These are phyloP conservation scores for Leptinotarsa lineolata DNA, from an alignment of 1,140 invertebrate species.

Conservation along the genomic window DNA sequence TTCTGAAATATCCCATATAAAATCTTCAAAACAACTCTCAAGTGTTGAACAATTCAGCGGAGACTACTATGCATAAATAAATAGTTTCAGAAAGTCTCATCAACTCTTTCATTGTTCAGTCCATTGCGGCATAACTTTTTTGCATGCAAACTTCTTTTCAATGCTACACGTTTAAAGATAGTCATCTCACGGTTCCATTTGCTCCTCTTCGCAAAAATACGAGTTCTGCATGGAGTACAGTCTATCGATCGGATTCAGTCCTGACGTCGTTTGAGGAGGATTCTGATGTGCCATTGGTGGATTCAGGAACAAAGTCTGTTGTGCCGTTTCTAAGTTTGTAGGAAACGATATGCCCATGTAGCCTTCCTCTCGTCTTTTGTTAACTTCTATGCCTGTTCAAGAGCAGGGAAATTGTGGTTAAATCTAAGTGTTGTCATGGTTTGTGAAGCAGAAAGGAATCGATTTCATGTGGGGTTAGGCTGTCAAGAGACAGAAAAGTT, in stretches of 20 bases:
- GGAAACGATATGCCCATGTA: slow-evolving; percentile 42
- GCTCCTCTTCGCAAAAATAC: slow-evolving; percentile 65
- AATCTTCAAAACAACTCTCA: too few relatives aligned
- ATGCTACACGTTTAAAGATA: neutral
- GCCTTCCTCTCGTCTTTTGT: slow-evolving; percentile 43
- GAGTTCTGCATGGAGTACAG: slow-evolving; percentile 69
- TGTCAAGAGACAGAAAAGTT: neutral
- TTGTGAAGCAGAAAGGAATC: neutral
- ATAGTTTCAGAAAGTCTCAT: too few relatives aligned
- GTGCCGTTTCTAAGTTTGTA: slow-evolving; percentile 41
- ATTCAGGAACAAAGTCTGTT: slow-evolving; percentile 44
- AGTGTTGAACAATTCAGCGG: too few relatives aligned
- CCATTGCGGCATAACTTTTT: too few relatives aligned
- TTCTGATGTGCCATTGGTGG: slow-evolving; percentile 52
- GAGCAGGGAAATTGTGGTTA: slow-evolving; percentile 10
- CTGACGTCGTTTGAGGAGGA: slow-evolving; percentile 39
- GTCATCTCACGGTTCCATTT: slow-evolving; percentile 39
- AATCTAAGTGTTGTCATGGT: neutral
- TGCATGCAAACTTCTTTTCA: neutral
- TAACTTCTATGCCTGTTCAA: slow-evolving; percentile 36
- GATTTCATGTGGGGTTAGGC: neutral
- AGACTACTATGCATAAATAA: too few relatives aligned
- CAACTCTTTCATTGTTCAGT: too few relatives aligned
- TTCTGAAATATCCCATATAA: too few relatives aligned
- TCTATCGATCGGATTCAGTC: slow-evolving; percentile 66